These are phyloP conservation scores for Ostrea denselamellosa DNA, from an alignment of 1,140 invertebrate species.

Conservation along the genomic window DNA sequence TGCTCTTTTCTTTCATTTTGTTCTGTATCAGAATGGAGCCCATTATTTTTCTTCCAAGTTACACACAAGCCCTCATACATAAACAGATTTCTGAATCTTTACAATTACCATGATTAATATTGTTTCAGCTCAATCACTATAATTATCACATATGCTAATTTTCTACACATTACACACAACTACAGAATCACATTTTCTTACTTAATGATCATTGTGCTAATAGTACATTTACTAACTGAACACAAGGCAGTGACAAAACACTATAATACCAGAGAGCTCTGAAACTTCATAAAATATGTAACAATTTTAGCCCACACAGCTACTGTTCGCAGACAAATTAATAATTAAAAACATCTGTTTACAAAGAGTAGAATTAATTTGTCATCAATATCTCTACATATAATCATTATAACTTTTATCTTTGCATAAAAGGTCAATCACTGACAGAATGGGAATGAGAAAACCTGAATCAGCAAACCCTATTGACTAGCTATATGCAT, in stretches of 20 bases:
- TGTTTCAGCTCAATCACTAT: too few relatives aligned
- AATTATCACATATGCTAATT: too few relatives aligned
- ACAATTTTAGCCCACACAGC: neutral
- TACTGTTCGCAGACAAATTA: neutral
- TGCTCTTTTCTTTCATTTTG: too few relatives aligned
- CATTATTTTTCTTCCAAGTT: too few relatives aligned
- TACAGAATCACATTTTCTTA: neutral
- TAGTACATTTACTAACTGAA: neutral
- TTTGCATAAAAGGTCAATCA: neutral
- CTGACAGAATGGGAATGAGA: neutral
- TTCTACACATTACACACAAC: neutral
- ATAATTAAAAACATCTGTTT: neutral
- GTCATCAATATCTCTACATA: conserved; percentile 1
- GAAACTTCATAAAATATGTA: conserved; percentile 16
- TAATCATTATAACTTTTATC: neutral
- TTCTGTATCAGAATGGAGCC: too few relatives aligned
- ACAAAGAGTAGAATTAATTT: neutral
- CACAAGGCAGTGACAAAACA: neutral
- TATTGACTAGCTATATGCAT: neutral
- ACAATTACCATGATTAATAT: too few relatives aligned
- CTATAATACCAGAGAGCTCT: neutral
- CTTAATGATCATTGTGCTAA: neutral
- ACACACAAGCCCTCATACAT: too few relatives aligned
- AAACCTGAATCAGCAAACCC: neutral
- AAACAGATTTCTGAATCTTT: too few relatives aligned